phyloP scores from a whole-genome alignment of 1,140 invertebrate genomes.

The Nasonia vitripennis region DNA sequence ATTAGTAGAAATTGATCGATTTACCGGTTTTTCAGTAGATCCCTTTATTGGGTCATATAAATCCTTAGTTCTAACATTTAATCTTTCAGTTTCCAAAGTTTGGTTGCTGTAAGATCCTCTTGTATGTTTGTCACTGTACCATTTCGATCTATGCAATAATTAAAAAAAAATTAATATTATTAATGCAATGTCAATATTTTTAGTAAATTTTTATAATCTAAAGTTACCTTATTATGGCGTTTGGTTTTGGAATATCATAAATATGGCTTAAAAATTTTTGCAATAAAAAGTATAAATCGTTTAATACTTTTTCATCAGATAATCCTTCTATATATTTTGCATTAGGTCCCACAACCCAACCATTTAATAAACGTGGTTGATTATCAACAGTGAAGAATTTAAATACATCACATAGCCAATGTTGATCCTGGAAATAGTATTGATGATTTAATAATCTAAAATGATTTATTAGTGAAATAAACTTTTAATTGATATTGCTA shows the following conservation, averaged over 20 bases:
- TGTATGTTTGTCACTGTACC: slow-evolving; percentile 81
- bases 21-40: slow-evolving; percentile 62
- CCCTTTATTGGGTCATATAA: slow-evolving; percentile 64
- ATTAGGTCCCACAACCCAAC: slow-evolving; percentile 78
- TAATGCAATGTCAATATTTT: slow-evolving; percentile 41
- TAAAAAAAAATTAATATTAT: slow-evolving; percentile 70
- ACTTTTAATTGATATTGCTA: neutral
- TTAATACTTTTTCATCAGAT: slow-evolving; percentile 71
- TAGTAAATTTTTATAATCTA: neutral
- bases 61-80: slow-evolving; percentile 53
- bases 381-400: slow-evolving; percentile 80
- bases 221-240: slow-evolving; percentile 66
- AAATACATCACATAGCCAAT: slow-evolving; percentile 81
- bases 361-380: slow-evolving; percentile 82
- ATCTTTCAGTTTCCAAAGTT: slow-evolving; percentile 74
- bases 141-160: slow-evolving; percentile 77
- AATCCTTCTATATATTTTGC: slow-evolving; percentile 77
- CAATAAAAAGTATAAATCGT: slow-evolving; percentile 72
- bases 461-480: neutral
- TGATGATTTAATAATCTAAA: neutral
- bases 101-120: slow-evolving; percentile 83
- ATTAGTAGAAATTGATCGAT: neutral
- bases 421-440: slow-evolving; percentile 64
- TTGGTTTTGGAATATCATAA: slow-evolving; percentile 76
- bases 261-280: slow-evolving; percentile 72